These are phyloP conservation scores for Nyctalus aviator DNA, from an alignment of 2,797 vertebrate genomes.

Conservation along the genomic window DNA sequence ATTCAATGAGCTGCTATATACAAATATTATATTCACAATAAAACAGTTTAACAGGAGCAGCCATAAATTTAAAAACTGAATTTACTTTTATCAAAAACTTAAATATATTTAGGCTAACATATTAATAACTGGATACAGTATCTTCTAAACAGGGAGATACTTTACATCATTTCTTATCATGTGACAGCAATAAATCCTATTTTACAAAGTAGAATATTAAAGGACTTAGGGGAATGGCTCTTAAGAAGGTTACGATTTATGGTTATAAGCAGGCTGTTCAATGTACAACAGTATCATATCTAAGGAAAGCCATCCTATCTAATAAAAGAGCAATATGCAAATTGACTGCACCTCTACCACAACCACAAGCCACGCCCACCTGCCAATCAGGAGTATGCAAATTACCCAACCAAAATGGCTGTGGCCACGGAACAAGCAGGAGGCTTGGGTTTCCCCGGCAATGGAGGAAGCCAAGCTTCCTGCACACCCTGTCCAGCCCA, in stretches of 20 bases:
- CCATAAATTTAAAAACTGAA: slow-evolving; percentile 56
- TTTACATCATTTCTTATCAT: slow-evolving; percentile 42
- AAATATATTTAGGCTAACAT: slow-evolving; percentile 57
- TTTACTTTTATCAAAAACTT: slow-evolving; percentile 40
- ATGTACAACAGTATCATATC: neutral
- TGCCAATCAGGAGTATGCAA: too few species aligned
- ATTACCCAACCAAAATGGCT: too few species aligned
- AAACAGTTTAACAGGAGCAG: neutral
- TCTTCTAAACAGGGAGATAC: slow-evolving; percentile 8
- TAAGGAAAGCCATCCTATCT: neutral
- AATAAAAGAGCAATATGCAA: too few species aligned
- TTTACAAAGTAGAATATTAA: slow-evolving; percentile 44
- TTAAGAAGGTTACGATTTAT: neutral
- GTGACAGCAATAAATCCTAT: slow-evolving; percentile 1
- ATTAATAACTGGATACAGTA: slow-evolving; percentile 17
- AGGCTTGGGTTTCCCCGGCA: too few species aligned
- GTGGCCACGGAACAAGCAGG: too few species aligned
- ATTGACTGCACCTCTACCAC: too few species aligned
- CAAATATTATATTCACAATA: slow-evolving; percentile 21
- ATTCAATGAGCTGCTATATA: slow-evolving; percentile 30
- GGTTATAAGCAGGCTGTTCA: neutral
- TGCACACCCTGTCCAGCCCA: too few species aligned
- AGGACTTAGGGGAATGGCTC: slow-evolving; percentile 37
- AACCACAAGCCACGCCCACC: neutral
- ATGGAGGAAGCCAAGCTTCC: too few species aligned